These are phyloP conservation scores for Anastrepha obliqua DNA, from an alignment of 1,140 invertebrate species.

Conservation along the genomic window DNA sequence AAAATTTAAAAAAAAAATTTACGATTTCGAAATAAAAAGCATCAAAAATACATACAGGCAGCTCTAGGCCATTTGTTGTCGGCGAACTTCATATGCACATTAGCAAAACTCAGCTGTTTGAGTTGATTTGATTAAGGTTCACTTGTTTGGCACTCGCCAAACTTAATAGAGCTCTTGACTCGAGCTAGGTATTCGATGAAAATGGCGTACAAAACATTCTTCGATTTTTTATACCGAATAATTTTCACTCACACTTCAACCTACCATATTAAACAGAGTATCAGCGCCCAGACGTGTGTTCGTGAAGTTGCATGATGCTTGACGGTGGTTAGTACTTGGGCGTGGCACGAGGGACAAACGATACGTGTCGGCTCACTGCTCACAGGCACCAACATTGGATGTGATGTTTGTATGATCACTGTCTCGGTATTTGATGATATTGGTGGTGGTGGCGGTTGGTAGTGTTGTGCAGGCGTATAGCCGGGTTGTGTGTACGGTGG, in stretches of 20 bases:
- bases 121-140: too few relatives aligned
- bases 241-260: slow-evolving; percentile 49
- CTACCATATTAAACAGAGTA: slow-evolving; percentile 78
- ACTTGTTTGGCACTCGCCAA: too few relatives aligned
- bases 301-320: slow-evolving; percentile 76
- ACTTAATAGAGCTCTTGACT: too few relatives aligned
- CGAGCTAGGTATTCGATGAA: too few relatives aligned
- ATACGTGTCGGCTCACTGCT: slow-evolving; percentile 75
- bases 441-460: slow-evolving; percentile 64
- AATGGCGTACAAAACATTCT: too few relatives aligned
- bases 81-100: too few relatives aligned
- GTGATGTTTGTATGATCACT: slow-evolving; percentile 75
- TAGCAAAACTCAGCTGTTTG: too few relatives aligned
- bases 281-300: slow-evolving; percentile 78
- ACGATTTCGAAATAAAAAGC: too few relatives aligned
- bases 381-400: slow-evolving; percentile 66
- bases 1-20: too few relatives aligned
- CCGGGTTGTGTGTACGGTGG: slow-evolving; percentile 75
- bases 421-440: slow-evolving; percentile 60
- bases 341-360: slow-evolving; percentile 77
- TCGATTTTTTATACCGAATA: background rate
- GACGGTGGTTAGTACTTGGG: slow-evolving; percentile 76
- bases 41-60: too few relatives aligned
- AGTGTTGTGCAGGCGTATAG: slow-evolving; percentile 57
- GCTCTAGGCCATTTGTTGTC: too few relatives aligned